Evolutionary conservation across 2,888 invertebrate species (phyloP).

Genomic region (Dione juno): DNA sequence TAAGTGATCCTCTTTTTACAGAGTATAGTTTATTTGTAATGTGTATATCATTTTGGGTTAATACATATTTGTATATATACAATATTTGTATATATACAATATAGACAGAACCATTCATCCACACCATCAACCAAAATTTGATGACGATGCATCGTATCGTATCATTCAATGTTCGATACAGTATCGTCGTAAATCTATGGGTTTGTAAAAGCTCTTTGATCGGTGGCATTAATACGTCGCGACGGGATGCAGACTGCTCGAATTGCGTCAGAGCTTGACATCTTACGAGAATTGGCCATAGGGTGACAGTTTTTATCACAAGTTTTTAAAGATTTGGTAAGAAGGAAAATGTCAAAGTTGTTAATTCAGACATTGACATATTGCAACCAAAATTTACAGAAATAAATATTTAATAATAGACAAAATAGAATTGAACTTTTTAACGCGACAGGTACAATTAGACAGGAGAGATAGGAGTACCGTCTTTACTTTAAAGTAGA

Average conservation of each 20-base stretch:
- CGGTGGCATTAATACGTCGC: conserved; percentile 73
- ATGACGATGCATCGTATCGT: too few relatives aligned
- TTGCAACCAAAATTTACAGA: conserved; percentile 38
- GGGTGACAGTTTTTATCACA: conserved; percentile 63
- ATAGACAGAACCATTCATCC: too few relatives aligned
- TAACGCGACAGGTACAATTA: conserved; percentile 51
- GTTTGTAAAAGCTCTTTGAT: conserved; percentile 74
- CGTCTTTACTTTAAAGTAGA: conserved; percentile 52
- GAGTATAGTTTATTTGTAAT: neutral
- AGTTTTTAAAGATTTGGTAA: conserved; percentile 59
- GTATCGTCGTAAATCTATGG: conserved; percentile 48
- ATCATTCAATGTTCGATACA: conserved; percentile 44
- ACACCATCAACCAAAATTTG: too few relatives aligned
- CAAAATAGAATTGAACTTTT: conserved; percentile 40
- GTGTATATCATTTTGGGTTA: neutral
- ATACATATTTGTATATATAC: neutral
- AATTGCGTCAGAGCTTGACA: conserved; percentile 71
- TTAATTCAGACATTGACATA: conserved; percentile 44
- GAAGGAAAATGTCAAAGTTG: conserved; percentile 57
- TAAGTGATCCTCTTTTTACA: conserved; percentile 21
- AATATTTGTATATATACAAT: too few relatives aligned
- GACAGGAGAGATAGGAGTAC: conserved; percentile 52
- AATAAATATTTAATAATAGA: conserved; percentile 37
- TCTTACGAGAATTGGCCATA: conserved; percentile 64
- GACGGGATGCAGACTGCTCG: conserved; percentile 67